Conservation (phyloP, 2,888 invertebrate species). For the Orgyia antiqua region DNA sequence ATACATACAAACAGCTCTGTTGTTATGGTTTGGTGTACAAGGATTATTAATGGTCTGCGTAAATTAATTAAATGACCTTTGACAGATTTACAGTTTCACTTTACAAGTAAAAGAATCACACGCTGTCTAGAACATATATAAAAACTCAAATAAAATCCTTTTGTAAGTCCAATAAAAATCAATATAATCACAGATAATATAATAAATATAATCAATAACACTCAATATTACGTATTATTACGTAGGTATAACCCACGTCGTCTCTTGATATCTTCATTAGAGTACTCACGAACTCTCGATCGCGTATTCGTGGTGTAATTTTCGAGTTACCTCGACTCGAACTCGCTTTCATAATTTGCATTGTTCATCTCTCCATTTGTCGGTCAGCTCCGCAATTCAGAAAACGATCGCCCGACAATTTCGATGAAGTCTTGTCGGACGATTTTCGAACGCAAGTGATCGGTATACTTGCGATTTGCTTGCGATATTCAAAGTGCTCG, state of each 20-base stretch:
- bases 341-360: slow-evolving; percentile 63
- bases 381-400: slow-evolving; percentile 53
- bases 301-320: slow-evolving; percentile 57
- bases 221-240: too few species aligned
- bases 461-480: slow-evolving; percentile 38
- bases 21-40: too few species aligned
- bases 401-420: slow-evolving; percentile 56
- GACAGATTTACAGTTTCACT: too few species aligned
- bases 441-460: slow-evolving; percentile 59
- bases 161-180: too few species aligned
- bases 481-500: slow-evolving; percentile 45
- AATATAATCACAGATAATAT: too few species aligned
- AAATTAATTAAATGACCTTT: too few species aligned
- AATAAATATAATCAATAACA: too few species aligned
- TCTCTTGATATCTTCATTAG: slow-evolving; percentile 75
- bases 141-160: too few species aligned
- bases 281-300: slow-evolving; percentile 61
- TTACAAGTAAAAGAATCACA: too few species aligned
- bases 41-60: too few species aligned
- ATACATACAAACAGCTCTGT: slow-evolving; percentile 60
- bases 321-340: slow-evolving; percentile 49
- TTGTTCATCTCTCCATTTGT: slow-evolving; percentile 59
- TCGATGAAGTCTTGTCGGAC: slow-evolving; percentile 54
- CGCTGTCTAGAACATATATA: too few species aligned
- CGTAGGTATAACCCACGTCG: too few species aligned